Evolutionary conservation across 23 tunicate species (phyloP).

Genomic region (Corella eumyota): DNA sequence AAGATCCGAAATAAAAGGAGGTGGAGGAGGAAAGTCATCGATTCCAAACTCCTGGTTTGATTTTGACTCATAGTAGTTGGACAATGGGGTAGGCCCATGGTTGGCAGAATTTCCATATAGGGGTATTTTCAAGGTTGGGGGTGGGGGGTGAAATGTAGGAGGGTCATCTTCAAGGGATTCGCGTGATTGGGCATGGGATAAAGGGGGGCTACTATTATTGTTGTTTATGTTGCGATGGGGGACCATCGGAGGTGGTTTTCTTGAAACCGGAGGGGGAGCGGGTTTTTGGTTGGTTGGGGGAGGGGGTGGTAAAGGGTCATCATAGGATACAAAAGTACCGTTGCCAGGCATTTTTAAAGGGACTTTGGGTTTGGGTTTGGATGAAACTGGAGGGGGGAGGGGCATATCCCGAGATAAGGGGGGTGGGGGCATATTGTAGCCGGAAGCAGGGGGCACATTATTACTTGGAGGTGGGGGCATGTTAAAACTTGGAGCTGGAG

Average conservation of each 20-base stretch:
- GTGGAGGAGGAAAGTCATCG: slow-evolving; percentile 80
- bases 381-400: slow-evolving; percentile 3
- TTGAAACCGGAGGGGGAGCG: background rate
- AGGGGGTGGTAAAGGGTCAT: slow-evolving; percentile 25
- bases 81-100: slow-evolving; percentile 11
- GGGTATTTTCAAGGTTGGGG: slow-evolving; percentile 3
- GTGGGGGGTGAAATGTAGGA: slow-evolving; percentile 23
- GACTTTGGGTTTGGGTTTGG: slow-evolving; percentile 24
- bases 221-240: slow-evolving; percentile 14
- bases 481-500: too few relatives aligned
- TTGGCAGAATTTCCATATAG: background rate
- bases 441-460: slow-evolving; percentile 10
- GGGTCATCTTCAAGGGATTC: slow-evolving; percentile 12
- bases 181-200: too few relatives aligned
- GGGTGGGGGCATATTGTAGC: slow-evolving; percentile 14
- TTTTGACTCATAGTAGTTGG: slow-evolving; percentile 13
- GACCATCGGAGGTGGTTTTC: background rate
- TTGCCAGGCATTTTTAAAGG: background rate
- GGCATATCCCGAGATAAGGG: background rate
- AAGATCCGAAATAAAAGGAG: slow-evolving; percentile 44
- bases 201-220: slow-evolving; percentile 19
- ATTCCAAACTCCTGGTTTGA: slow-evolving; percentile 2
- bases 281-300: slow-evolving; percentile 2
- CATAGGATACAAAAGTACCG: slow-evolving; percentile 7
- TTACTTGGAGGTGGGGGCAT: slow-evolving; percentile 11